phyloP scores from a whole-genome alignment of 1,140 invertebrate species.

The Drosophila seguyi region DNA sequence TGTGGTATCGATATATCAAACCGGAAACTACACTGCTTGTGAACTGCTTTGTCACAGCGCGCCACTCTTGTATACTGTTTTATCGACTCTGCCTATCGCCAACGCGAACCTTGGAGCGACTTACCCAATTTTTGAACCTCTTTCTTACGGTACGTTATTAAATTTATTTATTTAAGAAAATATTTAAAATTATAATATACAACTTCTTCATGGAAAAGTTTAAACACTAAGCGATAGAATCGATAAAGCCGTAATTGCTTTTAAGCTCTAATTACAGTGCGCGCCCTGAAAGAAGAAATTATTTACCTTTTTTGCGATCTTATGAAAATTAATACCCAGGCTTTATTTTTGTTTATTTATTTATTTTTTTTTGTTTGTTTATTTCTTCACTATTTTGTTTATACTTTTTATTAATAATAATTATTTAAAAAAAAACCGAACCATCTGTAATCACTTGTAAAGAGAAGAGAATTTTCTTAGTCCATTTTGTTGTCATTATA shows the following conservation, averaged over 20 bases:
- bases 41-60: too few species aligned
- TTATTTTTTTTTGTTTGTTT: too few species aligned
- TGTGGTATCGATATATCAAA: too few species aligned
- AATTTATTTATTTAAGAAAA: too few species aligned
- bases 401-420: neutral
- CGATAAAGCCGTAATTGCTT: neutral
- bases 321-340: neutral
- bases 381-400: neutral
- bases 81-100: too few species aligned
- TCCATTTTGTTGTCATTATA: neutral
- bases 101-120: neutral
- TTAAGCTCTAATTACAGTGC: neutral
- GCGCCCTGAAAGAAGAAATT: neutral
- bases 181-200: too few species aligned
- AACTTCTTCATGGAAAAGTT: too few species aligned
- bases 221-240: too few species aligned
- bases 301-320: neutral
- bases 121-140: neutral
- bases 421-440: neutral
- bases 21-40: neutral
- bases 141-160: neutral
- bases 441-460: neutral
- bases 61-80: rapidly evolving
- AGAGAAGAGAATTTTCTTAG: too few species aligned
- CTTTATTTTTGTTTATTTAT: neutral